Conservation (phyloP, 2,113 vertebrate species). For the Neodon shergylaensis region DNA sequence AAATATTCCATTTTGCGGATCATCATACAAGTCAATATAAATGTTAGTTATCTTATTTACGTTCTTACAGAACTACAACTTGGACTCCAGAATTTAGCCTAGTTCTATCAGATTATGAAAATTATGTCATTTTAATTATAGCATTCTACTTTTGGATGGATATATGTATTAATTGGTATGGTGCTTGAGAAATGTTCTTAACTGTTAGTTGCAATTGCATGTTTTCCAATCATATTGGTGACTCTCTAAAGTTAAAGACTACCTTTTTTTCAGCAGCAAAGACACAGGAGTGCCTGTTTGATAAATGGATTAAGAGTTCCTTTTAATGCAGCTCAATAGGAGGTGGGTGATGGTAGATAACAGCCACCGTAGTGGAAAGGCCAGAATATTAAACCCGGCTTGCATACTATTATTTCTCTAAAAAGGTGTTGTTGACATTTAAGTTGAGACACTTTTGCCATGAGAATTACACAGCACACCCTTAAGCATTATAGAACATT, state of each 20-base stretch:
- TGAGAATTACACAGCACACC: background rate
- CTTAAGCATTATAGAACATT: slow-evolving; percentile 15
- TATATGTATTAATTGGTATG: background rate
- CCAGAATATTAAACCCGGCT: background rate
- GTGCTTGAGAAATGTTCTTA: background rate
- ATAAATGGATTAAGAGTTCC: slow-evolving; percentile 17
- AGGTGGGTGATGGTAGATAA: background rate
- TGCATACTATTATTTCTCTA: background rate
- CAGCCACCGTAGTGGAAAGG: background rate
- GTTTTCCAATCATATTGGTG: slow-evolving; percentile 40
- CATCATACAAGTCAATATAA: background rate
- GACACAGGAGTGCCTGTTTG: background rate
- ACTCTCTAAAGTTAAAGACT: background rate
- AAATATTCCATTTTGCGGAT: slow-evolving; percentile 10
- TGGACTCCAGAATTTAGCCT: background rate
- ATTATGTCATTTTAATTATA: background rate
- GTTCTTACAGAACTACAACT: slow-evolving; percentile 21
- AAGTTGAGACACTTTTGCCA: background rate
- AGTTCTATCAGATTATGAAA: background rate
- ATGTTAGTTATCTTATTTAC: background rate
- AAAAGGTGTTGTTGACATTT: slow-evolving; percentile 24
- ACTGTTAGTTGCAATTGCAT: background rate
- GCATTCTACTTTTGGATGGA: background rate
- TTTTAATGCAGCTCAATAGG: background rate
- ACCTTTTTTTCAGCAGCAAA: slow-evolving; percentile 16